phyloP scores from a whole-genome alignment of 2,888 invertebrate genomes.

The Plebejus melissa region DNA sequence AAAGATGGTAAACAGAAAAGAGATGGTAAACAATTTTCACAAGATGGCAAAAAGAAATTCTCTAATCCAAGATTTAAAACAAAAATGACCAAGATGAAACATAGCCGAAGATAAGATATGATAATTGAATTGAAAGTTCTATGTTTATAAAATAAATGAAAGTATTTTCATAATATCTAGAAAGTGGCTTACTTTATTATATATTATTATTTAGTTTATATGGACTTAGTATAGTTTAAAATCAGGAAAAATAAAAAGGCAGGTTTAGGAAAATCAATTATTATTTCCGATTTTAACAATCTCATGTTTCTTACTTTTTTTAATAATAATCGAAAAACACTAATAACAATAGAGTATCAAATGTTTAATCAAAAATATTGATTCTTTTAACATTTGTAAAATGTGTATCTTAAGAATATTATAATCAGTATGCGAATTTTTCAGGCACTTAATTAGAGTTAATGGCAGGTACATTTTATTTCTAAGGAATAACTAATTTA shows the following conservation, averaged over 20 bases:
- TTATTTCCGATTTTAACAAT: not conserved
- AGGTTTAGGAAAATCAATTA: not conserved
- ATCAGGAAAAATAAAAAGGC: not conserved
- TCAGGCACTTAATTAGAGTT: not conserved
- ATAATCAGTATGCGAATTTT: not conserved
- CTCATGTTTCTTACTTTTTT: not conserved
- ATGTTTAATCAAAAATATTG: not conserved
- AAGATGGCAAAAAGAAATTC: slow-evolving; percentile 34
- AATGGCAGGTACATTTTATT: slow-evolving; percentile 4
- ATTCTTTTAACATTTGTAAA: not conserved
- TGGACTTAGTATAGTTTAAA: not conserved
- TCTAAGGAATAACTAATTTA: not conserved
- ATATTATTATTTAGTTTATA: too few species aligned
- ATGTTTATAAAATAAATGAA: not conserved
- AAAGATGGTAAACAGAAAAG: slow-evolving; percentile 31
- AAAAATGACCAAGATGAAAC: slow-evolving; percentile 31
- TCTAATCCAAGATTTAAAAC: slow-evolving; percentile 23
- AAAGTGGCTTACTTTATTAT: too few species aligned
- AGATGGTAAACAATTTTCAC: slow-evolving; percentile 41
- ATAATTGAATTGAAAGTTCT: not conserved
- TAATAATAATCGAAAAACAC: not conserved
- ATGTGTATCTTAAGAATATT: not conserved
- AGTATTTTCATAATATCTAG: not conserved
- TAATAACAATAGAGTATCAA: not conserved
- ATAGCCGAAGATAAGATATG: slow-evolving; percentile 41